Percentiles rank a stretch among this genome's conserved stretches.
Evolutionary conservation across 2,113 vertebrate genomes (phyloP).

Genomic region (Eurypyga helias): DNA sequence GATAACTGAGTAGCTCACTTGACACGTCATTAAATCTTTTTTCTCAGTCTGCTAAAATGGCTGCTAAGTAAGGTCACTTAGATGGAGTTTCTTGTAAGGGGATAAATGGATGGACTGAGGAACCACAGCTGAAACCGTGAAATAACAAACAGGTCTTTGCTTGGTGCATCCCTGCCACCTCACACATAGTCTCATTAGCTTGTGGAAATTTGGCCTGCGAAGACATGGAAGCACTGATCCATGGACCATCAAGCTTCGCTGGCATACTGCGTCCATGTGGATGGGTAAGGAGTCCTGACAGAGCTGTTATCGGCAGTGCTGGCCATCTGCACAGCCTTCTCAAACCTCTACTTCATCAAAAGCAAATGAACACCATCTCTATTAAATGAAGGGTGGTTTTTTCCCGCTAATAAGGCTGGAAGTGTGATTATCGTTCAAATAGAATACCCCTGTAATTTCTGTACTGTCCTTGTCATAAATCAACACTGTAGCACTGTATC

Average conservation of each 20-base stretch:
- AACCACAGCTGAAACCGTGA: neutral
- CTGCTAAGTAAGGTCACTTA: neutral
- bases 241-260: neutral
- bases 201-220: neutral
- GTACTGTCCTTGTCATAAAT: neutral
- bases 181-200: neutral
- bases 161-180: neutral
- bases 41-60: neutral
- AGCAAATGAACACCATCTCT: neutral
- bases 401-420: neutral
- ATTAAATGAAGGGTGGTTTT: neutral
- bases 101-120: neutral
- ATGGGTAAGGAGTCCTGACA: neutral
- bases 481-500: neutral
- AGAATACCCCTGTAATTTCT: neutral
- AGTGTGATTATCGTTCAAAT: neutral
- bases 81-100: neutral
- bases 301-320: neutral
- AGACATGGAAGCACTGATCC: neutral
- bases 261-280: neutral
- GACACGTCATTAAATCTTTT: neutral
- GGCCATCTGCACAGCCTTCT: slow-evolving; percentile 12
- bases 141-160: neutral
- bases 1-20: neutral
- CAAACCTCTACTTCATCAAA: neutral